Evolutionary conservation across 2,797 vertebrate genomes (phyloP).

Genomic region (Melopsittacus undulatus): DNA sequence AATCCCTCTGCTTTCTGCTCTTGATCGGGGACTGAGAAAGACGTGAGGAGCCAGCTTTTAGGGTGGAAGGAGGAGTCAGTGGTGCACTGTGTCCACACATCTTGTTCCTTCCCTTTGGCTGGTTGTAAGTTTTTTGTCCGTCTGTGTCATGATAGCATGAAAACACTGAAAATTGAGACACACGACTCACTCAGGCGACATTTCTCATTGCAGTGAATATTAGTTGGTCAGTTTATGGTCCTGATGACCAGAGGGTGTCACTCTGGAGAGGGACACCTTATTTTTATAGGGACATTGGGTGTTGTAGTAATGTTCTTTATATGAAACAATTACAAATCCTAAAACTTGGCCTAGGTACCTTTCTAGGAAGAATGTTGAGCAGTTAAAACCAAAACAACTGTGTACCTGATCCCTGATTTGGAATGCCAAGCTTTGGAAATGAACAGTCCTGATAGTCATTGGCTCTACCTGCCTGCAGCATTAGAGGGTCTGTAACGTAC

Average conservation of each 20-base stretch:
- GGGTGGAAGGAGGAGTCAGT: not conserved
- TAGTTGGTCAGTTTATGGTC: not conserved
- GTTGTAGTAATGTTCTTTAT: not conserved
- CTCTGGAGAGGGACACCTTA: not conserved
- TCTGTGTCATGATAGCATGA: not conserved
- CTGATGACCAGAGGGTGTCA: not conserved
- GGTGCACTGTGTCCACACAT: not conserved
- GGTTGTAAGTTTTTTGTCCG: not conserved
- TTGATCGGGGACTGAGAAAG: not conserved
- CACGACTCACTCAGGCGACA: not conserved
- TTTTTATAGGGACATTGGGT: not conserved
- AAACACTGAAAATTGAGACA: not conserved
- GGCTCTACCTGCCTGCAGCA: not conserved
- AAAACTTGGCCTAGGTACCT: not conserved
- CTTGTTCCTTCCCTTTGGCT: not conserved
- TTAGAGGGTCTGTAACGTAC: not conserved
- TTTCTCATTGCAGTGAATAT: not conserved
- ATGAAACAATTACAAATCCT: not conserved
- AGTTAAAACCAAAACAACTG: not conserved
- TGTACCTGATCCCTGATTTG: not conserved
- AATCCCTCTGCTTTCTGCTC: not conserved
- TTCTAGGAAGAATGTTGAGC: not conserved
- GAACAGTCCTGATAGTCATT: not conserved
- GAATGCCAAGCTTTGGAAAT: not conserved
- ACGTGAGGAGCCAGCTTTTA: not conserved